Evolutionary conservation across 2,113 vertebrate species (phyloP).

Genomic region (Nycticryphes semicollaris): DNA sequence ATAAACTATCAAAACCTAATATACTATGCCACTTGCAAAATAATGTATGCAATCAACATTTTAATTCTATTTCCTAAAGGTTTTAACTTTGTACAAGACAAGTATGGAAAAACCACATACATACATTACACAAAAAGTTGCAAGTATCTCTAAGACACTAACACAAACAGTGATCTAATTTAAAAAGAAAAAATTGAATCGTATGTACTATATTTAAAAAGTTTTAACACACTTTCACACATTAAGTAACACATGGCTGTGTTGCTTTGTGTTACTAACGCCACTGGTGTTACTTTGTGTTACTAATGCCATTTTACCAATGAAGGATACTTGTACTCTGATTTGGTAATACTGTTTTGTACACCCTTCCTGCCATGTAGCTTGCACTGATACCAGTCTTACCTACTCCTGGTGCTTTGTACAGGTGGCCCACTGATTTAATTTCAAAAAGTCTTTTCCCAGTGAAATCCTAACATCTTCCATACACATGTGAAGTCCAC

Average conservation of each 20-base stretch:
- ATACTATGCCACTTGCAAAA: neutral
- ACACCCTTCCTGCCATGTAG: neutral
- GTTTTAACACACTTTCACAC: neutral
- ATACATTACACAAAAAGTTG: neutral
- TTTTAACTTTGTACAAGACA: neutral
- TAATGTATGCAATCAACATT: neutral
- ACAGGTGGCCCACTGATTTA: neutral
- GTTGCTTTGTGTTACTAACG: neutral
- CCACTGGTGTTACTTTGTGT: neutral
- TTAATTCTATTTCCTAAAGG: neutral
- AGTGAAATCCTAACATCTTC: neutral
- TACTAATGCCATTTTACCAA: neutral
- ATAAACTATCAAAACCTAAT: neutral
- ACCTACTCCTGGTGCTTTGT: neutral
- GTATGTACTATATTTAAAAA: neutral
- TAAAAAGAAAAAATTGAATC: neutral
- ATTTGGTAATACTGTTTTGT: neutral
- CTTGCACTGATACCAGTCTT: neutral
- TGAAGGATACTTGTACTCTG: neutral
- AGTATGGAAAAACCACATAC: neutral
- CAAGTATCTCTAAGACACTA: neutral
- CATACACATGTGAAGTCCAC: neutral
- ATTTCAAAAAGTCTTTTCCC: neutral
- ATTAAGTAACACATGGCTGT: neutral
- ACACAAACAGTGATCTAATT: neutral